Conservation (phyloP, 2,113 vertebrate genomes). For the Spilogale gracilis region DNA sequence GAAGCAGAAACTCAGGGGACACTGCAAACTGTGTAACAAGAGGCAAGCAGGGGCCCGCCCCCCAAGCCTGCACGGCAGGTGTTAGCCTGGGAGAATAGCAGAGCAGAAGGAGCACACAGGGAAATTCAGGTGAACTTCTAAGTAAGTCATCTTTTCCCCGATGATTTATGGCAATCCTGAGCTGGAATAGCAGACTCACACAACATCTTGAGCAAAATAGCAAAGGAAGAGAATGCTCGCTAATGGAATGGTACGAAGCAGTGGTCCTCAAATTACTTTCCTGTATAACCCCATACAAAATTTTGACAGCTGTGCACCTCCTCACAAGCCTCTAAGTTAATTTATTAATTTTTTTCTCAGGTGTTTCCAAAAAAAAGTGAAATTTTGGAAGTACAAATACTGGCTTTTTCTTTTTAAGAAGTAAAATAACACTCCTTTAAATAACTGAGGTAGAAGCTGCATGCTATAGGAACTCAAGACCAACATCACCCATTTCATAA, state of each 20-base stretch:
- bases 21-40: background rate
- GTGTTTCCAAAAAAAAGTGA: background rate
- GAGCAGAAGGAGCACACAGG: background rate
- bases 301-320: background rate
- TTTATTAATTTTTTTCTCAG: background rate
- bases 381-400: background rate
- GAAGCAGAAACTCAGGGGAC: background rate
- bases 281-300: background rate
- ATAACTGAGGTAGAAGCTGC: background rate
- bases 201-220: background rate
- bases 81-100: background rate
- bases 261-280: background rate
- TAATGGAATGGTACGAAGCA: accelerated
- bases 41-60: background rate
- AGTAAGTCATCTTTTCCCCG: background rate
- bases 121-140: background rate
- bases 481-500: background rate
- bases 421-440: background rate
- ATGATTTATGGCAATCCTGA: background rate
- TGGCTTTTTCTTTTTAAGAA: background rate
- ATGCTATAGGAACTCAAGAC: background rate
- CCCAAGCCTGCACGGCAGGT: background rate
- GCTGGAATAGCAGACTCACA: background rate
- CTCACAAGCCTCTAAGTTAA: background rate
- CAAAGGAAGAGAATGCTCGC: background rate